phyloP scores from a whole-genome alignment of 2,888 invertebrate species.

The Cataglyphis livida region DNA sequence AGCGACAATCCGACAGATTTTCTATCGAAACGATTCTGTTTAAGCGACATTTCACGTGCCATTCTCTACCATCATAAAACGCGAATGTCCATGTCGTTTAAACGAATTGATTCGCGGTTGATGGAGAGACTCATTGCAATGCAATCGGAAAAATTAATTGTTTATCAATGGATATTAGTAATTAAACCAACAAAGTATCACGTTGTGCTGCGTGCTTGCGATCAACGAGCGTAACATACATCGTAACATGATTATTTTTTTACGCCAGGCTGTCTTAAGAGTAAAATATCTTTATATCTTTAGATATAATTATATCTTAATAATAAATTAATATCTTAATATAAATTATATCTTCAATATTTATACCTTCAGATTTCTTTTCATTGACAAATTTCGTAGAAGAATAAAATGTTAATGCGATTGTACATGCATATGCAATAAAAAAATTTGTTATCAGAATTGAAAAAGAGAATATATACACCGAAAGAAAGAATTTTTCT shows the following conservation, averaged over 20 bases:
- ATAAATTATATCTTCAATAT: too few relatives aligned
- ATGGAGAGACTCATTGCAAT: constrained; percentile 19
- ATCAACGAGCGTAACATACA: not conserved
- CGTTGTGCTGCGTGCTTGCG: constrained; percentile 9
- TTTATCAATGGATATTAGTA: constrained; percentile 5
- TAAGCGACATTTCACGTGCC: not conserved
- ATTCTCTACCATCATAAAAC: constrained; percentile 28
- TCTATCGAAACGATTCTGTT: constrained; percentile 7
- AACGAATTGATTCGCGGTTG: not conserved
- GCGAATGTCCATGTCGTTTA: constrained; percentile 12
- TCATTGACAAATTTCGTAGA: not conserved
- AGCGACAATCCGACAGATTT: not conserved
- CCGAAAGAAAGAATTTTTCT: not conserved
- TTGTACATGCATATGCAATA: not conserved
- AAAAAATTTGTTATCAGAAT: constrained; percentile 18
- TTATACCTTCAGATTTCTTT: not conserved
- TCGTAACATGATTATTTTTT: constrained; percentile 9
- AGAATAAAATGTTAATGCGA: constrained; percentile 9
- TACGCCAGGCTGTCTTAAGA: not conserved
- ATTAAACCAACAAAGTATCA: constrained; percentile 34
- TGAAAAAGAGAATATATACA: not conserved
- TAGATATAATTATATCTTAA: too few relatives aligned
- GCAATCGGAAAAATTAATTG: constrained; percentile 2
- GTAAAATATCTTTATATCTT: not conserved
- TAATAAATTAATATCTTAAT: too few relatives aligned